Base-by-base conservation (phyloP, 35 echinoderm and acorn worm genomes). In the Acanthaster planci region DNA sequence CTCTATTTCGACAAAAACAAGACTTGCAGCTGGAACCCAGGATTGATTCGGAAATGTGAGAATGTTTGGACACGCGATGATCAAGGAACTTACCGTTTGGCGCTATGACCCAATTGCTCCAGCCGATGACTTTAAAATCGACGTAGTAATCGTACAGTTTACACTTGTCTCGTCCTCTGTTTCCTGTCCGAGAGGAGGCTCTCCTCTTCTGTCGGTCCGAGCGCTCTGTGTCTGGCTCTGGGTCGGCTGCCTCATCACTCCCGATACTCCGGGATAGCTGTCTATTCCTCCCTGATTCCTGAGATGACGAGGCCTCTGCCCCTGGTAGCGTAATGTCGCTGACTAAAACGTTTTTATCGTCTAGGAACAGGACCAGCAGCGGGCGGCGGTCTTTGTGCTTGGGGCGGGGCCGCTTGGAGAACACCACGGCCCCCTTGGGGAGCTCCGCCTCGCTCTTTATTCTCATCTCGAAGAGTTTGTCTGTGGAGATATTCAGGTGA, bases 71-170 rank as follows among this genome's bases (percentile, higher is more conserved):
- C 42, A 47, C 12, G 12, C 12, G 9, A 34, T 31, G 26, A 26
- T 72, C 64, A 21, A 8, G 22, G 29, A 37, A 90, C 90, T 92
- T 87, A 92, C 90, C 84, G 31, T 80, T 75, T 22, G 90, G 90
- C 14, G 90, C 90, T 12, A 92, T 79, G 8, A 92, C 86, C 90
- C 90, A 92, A 47, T 78, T 77, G 42, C 53, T 82, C 90, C 90
- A 92, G 17, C 90, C 90, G 10, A 92, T 57, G 37, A 86, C 80
- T 39, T 92, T 52, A 76, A 92, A 92, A 77, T 87, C 81, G 39
- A 92, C 90, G 64, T 87, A 79, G 58, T 80, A 92, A 35, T 92
- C 60, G 52, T 92, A 80, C 21, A 92, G 59, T 68, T 92, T 83
- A 37, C 90, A 92, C 39, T 87, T 92, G 37, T 36, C 72, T 79